Evolutionary conservation across 2,113 vertebrate species (phyloP).

Genomic region (Lycaon pictus): DNA sequence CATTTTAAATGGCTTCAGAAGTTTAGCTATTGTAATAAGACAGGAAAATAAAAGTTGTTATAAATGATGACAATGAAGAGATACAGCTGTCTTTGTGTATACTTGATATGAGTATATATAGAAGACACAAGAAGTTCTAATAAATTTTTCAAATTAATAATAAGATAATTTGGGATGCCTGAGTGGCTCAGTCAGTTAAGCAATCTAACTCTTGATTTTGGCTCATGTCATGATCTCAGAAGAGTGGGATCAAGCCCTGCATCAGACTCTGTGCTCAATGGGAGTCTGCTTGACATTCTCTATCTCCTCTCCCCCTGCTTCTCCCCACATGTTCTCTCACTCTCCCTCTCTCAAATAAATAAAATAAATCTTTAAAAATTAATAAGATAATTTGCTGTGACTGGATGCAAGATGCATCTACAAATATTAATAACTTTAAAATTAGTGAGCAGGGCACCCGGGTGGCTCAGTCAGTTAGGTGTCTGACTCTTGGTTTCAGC

Average conservation of each 20-base stretch:
- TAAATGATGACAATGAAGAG: neutral
- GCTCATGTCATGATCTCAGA: neutral
- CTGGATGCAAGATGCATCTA: neutral
- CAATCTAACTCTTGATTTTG: neutral
- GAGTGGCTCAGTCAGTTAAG: neutral
- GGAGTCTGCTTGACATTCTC: neutral
- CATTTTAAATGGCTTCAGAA: neutral
- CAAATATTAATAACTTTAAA: neutral
- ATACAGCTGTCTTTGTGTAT: neutral
- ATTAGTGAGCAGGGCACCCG: neutral
- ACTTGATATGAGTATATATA: neutral
- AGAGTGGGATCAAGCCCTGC: neutral
- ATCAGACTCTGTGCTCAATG: neutral
- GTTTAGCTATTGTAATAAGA: slow-evolving; percentile 33
- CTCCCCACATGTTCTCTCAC: neutral
- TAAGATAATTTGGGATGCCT: neutral
- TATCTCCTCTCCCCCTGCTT: neutral
- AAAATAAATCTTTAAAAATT: neutral
- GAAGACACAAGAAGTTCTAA: neutral
- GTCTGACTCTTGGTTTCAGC: neutral
- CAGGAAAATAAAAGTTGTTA: slow-evolving; percentile 46
- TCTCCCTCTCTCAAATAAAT: neutral
- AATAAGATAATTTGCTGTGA: neutral
- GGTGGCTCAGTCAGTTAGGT: neutral
- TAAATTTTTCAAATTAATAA: neutral